These are phyloP conservation scores for Tonatia bakeri DNA, from an alignment of 2,113 vertebrate genomes.

Conservation along the genomic window DNA sequence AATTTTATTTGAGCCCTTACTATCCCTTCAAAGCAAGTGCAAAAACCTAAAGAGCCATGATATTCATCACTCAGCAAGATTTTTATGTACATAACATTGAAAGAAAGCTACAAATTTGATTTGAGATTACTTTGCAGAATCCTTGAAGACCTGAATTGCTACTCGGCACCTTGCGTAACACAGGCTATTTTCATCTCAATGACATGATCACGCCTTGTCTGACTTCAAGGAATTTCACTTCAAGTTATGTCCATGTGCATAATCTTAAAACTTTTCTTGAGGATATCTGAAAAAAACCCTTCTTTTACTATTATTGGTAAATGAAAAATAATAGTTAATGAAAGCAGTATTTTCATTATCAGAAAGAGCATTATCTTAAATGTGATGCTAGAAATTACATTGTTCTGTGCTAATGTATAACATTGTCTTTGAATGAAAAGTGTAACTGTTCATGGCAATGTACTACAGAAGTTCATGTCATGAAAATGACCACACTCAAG, in stretches of 20 bases:
- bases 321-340: background rate
- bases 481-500: background rate
- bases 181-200: background rate
- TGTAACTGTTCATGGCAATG: background rate
- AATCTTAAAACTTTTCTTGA: background rate
- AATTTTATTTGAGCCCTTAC: constrained; percentile 35
- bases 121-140: background rate
- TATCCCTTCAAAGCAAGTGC: constrained; percentile 31
- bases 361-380: background rate
- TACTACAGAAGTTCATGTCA: background rate
- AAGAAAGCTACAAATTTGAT: constrained; percentile 30
- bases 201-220: background rate
- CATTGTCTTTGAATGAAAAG: background rate
- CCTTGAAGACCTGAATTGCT: background rate
- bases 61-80: constrained; percentile 41
- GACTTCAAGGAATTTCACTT: background rate
- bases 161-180: background rate
- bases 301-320: background rate
- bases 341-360: background rate
- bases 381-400: background rate
- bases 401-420: background rate
- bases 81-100: constrained; percentile 43
- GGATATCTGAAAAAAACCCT: background rate
- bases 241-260: background rate
- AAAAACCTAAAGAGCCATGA: background rate